These are phyloP conservation scores for Dryobotodes eremita DNA, from an alignment of 2,888 invertebrate species.

Conservation along the genomic window DNA sequence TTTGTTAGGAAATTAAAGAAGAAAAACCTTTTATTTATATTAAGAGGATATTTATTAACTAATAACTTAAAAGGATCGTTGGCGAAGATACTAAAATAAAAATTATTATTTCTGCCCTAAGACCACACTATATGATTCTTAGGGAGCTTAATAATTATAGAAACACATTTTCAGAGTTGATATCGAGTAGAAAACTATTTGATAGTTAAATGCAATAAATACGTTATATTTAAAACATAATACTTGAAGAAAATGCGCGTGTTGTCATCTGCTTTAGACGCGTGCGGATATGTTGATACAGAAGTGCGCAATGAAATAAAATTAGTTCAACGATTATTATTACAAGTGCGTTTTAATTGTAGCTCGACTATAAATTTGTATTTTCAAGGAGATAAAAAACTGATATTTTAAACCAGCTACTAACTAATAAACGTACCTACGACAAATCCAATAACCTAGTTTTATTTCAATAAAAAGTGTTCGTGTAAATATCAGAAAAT, in stretches of 20 bases:
- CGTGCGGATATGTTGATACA: slow-evolving; percentile 52
- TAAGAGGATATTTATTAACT: slow-evolving; percentile 25
- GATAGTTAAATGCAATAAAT: slow-evolving; percentile 60
- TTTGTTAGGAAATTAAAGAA: slow-evolving; percentile 36
- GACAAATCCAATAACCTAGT: slow-evolving; percentile 33
- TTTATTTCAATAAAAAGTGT: slow-evolving; percentile 50
- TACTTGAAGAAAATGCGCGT: slow-evolving; percentile 53
- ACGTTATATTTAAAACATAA: slow-evolving; percentile 58
- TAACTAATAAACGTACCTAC: slow-evolving; percentile 24
- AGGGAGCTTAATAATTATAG: background rate
- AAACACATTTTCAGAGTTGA: slow-evolving; percentile 13
- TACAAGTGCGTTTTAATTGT: slow-evolving; percentile 6
- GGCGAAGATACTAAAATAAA: slow-evolving; percentile 14
- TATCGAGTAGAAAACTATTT: slow-evolving; percentile 39
- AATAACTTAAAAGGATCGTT: slow-evolving; percentile 22
- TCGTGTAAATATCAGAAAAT: slow-evolving; percentile 43
- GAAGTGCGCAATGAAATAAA: slow-evolving; percentile 46
- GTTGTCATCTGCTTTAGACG: slow-evolving; percentile 28
- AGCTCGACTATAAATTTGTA: slow-evolving; percentile 6
- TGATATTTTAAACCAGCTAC: slow-evolving; percentile 1
- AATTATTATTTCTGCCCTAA: background rate
- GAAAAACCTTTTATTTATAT: slow-evolving; percentile 18
- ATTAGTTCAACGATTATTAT: slow-evolving; percentile 23
- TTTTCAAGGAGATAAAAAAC: background rate
- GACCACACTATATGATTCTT: background rate